Evolutionary conservation across 2,113 vertebrate species (phyloP), one percentile per base, ranked within the genome.

Genomic region (Nyctereutes procyonoides): DNA sequence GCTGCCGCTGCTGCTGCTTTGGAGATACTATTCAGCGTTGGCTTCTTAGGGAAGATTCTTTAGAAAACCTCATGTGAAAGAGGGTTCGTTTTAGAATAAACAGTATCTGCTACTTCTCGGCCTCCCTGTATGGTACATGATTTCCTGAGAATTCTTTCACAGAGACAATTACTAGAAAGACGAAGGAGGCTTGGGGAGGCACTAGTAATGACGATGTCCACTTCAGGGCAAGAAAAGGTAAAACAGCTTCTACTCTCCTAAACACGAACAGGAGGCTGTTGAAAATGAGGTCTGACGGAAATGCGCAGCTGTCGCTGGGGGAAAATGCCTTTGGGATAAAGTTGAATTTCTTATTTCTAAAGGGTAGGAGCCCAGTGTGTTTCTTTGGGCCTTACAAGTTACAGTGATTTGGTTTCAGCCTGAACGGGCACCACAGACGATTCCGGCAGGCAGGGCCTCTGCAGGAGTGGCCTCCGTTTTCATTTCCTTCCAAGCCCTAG

Each of bases 371-470:
- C 62, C 90, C 19, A 88, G 0, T 55, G 2, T 79, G 15, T 97
- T 95, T 96, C 93, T 43, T 87, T 62, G 65, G 67, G 90, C 81
- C 58, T 12, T 43, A 96, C 19, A 73, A 94, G 76, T 92, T 96
- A 74, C 73, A 87, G 95, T 93, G 22, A 97, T 81, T 97, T 97
- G 87, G 28, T 97, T 98, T 97, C 82, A 93, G 87, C 22, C n/a
- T 76, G 82, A 84, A 83, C 22, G 97, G 93, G 38, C 56, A 77
- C 82, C 28, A 22, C 80, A 96, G 77, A 81, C 91, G 95, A 65
- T 17, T 53, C 81, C 91, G 82, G 71, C 55, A 95, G 84, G 10
- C 53, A 26, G 20, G 84, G 51, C 96, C 71, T 24, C 88, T 94
- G 12, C 35, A 7, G 74, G 80, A 97, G 71, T 24, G 92, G 81